These are phyloP conservation scores for Wasmannia auropunctata DNA, from an alignment of 1,140 invertebrate genomes.

Conservation along the genomic window DNA sequence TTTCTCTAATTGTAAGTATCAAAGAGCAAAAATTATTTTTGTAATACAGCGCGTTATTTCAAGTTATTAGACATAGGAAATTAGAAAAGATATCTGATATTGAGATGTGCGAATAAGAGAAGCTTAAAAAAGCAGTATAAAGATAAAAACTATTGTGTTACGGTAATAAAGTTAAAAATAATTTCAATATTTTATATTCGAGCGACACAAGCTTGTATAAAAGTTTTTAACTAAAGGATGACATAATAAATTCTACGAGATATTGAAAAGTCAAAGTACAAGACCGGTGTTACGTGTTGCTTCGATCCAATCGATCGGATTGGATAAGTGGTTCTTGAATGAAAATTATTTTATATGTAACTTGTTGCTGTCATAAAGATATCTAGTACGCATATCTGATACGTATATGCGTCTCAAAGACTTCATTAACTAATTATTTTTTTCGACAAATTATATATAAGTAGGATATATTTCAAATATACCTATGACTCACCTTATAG, in stretches of 20 bases:
- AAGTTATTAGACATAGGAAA: neutral
- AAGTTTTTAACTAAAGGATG: neutral
- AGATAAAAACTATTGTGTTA: neutral
- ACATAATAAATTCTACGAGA: neutral
- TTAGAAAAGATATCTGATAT: neutral
- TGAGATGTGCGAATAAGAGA: neutral
- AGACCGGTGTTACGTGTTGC: neutral
- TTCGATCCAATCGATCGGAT: neutral
- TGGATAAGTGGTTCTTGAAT: slow-evolving; percentile 23
- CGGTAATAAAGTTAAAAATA: neutral
- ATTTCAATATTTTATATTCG: neutral
- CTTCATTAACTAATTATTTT: neutral
- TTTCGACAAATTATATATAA: neutral
- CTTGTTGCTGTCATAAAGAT: neutral
- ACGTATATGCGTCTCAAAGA: neutral
- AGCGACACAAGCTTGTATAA: neutral
- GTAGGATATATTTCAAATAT: neutral
- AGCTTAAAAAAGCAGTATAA: neutral
- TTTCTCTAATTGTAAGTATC: neutral
- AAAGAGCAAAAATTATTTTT: neutral
- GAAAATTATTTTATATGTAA: neutral
- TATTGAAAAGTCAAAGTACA: slow-evolving; percentile 33
- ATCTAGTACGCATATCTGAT: neutral
- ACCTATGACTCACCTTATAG: neutral
- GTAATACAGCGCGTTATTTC: neutral